Percentiles rank a stretch among this genome's conserved stretches.
phyloP scores from a whole-genome alignment of 2,888 invertebrate genomes.

The Crematogaster levior region DNA sequence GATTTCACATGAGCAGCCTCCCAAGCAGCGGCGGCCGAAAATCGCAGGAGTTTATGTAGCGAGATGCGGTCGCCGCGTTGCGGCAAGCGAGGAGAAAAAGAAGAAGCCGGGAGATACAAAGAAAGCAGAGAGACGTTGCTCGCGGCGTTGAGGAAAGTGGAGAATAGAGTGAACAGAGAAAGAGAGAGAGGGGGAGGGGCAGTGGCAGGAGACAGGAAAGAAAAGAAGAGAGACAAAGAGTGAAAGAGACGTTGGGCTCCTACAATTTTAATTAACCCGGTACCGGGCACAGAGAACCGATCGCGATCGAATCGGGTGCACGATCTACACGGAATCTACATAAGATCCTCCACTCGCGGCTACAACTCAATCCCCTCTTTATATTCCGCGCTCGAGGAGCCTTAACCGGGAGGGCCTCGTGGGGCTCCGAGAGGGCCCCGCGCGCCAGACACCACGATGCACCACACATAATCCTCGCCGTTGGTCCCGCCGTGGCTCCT shows the following conservation, averaged over 20 bases:
- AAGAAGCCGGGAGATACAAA: slow-evolving; percentile 40
- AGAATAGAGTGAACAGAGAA: slow-evolving; percentile 39
- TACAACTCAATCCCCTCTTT: slow-evolving; percentile 85
- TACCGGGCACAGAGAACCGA: slow-evolving; percentile 83
- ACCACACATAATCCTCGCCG: slow-evolving; percentile 67
- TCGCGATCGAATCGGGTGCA: slow-evolving; percentile 86
- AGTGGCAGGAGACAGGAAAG: slow-evolving; percentile 31
- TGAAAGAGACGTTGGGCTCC: slow-evolving; percentile 69
- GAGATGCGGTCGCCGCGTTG: slow-evolving; percentile 62
- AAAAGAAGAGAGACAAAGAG: slow-evolving; percentile 40
- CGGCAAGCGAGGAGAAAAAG: slow-evolving; percentile 36
- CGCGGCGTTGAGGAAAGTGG: slow-evolving; percentile 61
- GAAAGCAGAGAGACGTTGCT: slow-evolving; percentile 33
- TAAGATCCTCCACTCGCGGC: slow-evolving; percentile 86
- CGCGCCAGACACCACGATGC: slow-evolving; percentile 62
- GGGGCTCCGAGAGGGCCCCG: no score
- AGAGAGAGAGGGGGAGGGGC: slow-evolving; percentile 21
- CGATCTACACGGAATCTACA: slow-evolving; percentile 86
- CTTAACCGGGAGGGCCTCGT: slow-evolving; percentile 66
- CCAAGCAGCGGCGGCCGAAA: slow-evolving; percentile 79
- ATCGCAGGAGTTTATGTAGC: slow-evolving; percentile 79
- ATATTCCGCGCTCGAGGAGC: slow-evolving; percentile 75
- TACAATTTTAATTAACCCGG: slow-evolving; percentile 86
- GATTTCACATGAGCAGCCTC: slow-evolving; percentile 81
- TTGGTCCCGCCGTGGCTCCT: slow-evolving; percentile 59